These are phyloP conservation scores for Myotis brandtii DNA, from an alignment of 2,113 vertebrate genomes.

Conservation along the genomic window DNA sequence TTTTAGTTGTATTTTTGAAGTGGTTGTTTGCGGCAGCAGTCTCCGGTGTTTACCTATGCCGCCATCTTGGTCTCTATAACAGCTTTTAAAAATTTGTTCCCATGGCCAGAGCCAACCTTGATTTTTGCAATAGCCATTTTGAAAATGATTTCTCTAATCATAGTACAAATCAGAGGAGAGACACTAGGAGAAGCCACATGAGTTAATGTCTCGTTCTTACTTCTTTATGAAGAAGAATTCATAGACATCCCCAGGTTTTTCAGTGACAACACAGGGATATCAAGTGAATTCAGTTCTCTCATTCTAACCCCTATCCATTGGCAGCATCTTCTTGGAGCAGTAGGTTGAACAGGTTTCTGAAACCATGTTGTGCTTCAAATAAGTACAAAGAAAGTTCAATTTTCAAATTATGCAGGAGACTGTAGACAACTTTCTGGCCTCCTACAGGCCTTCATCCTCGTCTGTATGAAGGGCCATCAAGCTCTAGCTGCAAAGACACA, in stretches of 20 bases:
- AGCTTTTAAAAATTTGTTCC: neutral
- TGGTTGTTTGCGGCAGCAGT: no score
- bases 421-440: neutral
- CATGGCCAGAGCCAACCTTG: neutral
- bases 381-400: neutral
- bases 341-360: neutral
- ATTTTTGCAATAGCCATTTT: neutral
- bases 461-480: neutral
- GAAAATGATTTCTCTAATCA: constrained; percentile 1
- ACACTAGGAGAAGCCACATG: neutral
- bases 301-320: neutral
- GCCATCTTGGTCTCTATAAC: no score
- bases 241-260: neutral
- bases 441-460: neutral
- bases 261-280: neutral
- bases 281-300: neutral
- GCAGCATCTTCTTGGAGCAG: neutral
- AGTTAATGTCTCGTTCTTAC: neutral
- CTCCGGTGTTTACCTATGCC: no score
- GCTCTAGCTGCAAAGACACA: neutral
- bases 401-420: neutral
- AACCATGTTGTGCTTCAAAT: neutral
- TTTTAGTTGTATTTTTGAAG: no score
- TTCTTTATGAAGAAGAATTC: neutral
- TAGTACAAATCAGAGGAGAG: neutral